phyloP scores from a whole-genome alignment of 2,797 vertebrate species.

The Taeniopygia guttata region DNA sequence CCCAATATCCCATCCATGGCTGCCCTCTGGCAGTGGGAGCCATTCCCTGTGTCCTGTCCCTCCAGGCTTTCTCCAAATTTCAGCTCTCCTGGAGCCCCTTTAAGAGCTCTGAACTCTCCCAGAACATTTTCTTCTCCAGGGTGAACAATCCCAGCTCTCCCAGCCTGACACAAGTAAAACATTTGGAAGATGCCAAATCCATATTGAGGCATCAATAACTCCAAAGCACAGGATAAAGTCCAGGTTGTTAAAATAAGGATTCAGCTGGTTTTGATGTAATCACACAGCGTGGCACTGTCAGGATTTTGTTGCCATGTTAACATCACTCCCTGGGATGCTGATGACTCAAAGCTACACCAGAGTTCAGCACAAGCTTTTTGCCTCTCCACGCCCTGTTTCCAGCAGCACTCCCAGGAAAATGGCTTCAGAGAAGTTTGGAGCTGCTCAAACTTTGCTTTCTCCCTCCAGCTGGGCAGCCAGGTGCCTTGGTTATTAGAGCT shows the following conservation, averaged over 20 bases:
- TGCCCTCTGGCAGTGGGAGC: neutral
- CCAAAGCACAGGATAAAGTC: neutral
- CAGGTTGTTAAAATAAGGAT: neutral
- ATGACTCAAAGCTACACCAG: neutral
- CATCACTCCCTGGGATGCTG: neutral
- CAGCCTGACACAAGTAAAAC: neutral
- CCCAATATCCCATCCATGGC: accelerated
- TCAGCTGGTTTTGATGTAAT: neutral
- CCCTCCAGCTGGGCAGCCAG: slow-evolving; percentile 46
- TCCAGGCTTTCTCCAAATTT: accelerated
- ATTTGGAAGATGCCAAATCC: neutral
- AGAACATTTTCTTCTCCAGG: neutral
- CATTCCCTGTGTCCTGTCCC: neutral
- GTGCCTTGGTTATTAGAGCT: slow-evolving; percentile 3
- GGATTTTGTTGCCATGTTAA: neutral
- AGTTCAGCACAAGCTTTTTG: neutral
- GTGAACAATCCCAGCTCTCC: neutral
- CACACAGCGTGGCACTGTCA: neutral
- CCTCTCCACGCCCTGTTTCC: neutral
- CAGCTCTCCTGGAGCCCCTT: neutral
- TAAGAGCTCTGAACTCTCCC: neutral
- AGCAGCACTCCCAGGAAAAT: neutral
- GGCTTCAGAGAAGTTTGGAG: neutral
- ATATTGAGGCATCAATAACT: neutral
- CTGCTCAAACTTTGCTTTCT: slow-evolving; percentile 33